These are phyloP conservation scores for Athrips mouffetella DNA, from an alignment of 2,888 invertebrate genomes.

Conservation along the genomic window DNA sequence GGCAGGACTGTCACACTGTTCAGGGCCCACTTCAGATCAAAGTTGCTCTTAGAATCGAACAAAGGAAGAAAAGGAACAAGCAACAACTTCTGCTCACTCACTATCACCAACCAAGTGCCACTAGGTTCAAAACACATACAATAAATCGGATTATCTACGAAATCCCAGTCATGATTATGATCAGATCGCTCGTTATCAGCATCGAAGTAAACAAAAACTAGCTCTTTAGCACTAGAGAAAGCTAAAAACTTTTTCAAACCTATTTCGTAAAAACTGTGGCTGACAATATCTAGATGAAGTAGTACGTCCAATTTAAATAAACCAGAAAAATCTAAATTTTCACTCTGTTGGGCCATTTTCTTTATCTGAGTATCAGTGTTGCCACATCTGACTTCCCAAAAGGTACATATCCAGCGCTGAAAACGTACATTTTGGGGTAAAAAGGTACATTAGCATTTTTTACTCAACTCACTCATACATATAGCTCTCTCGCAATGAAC, in stretches of 20 bases:
- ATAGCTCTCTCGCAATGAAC: too few species aligned
- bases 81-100: slow-evolving; percentile 73
- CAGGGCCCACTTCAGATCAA: slow-evolving; percentile 71
- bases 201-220: slow-evolving; percentile 62
- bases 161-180: slow-evolving; percentile 69
- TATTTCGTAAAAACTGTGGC: slow-evolving; percentile 69
- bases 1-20: slow-evolving; percentile 69
- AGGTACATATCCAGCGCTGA: too few species aligned
- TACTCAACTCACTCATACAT: too few species aligned
- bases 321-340: slow-evolving; percentile 65
- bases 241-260: slow-evolving; percentile 68
- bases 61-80: slow-evolving; percentile 71
- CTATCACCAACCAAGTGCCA: slow-evolving; percentile 85
- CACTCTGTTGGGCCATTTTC: slow-evolving; percentile 55
- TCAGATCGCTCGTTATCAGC: slow-evolving; percentile 57
- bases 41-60: slow-evolving; percentile 62
- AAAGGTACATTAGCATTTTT: too few species aligned
- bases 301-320: slow-evolving; percentile 70
- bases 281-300: slow-evolving; percentile 56
- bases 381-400: too few species aligned
- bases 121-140: slow-evolving; percentile 91
- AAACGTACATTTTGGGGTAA: too few species aligned
- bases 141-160: slow-evolving; percentile 75
- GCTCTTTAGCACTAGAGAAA: slow-evolving; percentile 62
- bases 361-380: too few species aligned